phyloP scores from a whole-genome alignment of 2,888 invertebrate genomes.

The Lasioglossum zephyrum region DNA sequence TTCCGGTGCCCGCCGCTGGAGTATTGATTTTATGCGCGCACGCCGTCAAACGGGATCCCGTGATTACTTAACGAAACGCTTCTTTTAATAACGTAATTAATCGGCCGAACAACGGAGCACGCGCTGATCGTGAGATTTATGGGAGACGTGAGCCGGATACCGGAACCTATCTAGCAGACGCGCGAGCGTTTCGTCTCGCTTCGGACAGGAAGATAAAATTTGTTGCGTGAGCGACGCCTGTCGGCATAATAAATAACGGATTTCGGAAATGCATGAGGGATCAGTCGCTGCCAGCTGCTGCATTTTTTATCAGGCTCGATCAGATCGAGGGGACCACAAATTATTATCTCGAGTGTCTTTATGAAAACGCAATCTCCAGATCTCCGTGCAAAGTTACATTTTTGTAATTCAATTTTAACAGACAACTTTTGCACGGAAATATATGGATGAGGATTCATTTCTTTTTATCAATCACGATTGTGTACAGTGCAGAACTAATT shows the following conservation, averaged over 20 bases:
- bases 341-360: not conserved
- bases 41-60: not conserved
- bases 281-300: not conserved
- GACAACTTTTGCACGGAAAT: not conserved
- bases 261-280: not conserved
- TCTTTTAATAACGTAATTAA: slow-evolving; percentile 31
- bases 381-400: not conserved
- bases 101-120: not conserved
- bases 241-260: not conserved
- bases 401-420: not conserved
- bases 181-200: not conserved
- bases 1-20: not conserved
- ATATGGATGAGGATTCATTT: no score
- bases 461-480: not conserved
- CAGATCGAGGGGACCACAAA: not conserved
- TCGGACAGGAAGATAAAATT: not conserved
- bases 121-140: not conserved
- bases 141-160: not conserved
- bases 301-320: not conserved
- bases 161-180: not conserved
- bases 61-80: slow-evolving; percentile 42
- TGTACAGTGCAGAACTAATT: no score
- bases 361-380: not conserved
- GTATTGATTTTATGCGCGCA: slow-evolving; percentile 50
- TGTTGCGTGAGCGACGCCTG: slow-evolving; percentile 4